Evolutionary conservation across 2,113 vertebrate genomes (phyloP).

Genomic region (Rhinolophus ferrumequinum): DNA sequence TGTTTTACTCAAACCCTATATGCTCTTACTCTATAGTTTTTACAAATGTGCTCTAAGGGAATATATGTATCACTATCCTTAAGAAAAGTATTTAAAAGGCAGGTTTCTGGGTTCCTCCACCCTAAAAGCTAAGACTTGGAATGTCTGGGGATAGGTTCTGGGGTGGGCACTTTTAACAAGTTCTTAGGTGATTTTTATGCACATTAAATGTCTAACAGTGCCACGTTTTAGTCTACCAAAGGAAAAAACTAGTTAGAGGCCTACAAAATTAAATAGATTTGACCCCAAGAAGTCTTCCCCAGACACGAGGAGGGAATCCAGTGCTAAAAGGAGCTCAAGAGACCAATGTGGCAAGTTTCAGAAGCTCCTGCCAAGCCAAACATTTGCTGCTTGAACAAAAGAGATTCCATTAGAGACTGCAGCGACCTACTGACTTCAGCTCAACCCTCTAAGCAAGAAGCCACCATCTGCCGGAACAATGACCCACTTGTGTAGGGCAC

Average conservation of each 20-base stretch:
- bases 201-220: background rate
- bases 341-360: background rate
- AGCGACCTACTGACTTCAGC: background rate
- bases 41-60: background rate
- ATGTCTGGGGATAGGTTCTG: background rate
- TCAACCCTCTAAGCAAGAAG: background rate
- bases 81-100: background rate
- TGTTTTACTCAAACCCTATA: background rate
- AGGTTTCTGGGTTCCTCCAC: background rate
- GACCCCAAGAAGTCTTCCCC: background rate
- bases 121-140: background rate
- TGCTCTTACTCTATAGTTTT: background rate
- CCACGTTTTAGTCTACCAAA: background rate
- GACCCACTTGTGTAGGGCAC: rapidly evolving
- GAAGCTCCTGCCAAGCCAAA: background rate
- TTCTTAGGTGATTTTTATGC: background rate
- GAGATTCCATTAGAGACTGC: background rate
- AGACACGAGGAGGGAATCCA: too few species aligned
- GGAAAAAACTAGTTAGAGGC: background rate
- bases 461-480: background rate
- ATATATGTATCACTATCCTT: background rate
- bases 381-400: background rate
- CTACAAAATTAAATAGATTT: background rate
- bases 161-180: background rate
- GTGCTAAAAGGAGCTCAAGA: background rate